Evolutionary conservation across 2,888 invertebrate genomes (phyloP).

Genomic region (Phortica magna): DNA sequence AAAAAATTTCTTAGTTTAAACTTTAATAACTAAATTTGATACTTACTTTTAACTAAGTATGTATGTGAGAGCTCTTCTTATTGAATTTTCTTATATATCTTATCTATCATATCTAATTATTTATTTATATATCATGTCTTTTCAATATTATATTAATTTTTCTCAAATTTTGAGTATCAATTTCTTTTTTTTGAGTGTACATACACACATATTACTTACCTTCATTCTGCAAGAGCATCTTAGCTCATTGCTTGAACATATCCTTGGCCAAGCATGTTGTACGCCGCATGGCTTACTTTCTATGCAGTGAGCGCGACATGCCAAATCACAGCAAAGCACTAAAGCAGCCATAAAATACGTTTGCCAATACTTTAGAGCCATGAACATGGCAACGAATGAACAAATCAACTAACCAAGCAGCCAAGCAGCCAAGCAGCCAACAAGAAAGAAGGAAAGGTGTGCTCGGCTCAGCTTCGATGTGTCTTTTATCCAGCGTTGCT

Average conservation of each 20-base stretch:
- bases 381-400: not conserved
- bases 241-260: not conserved
- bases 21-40: too few species aligned
- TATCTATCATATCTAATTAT: too few species aligned
- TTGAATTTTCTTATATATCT: too few species aligned
- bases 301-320: not conserved
- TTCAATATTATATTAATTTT: too few species aligned
- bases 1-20: too few species aligned
- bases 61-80: too few species aligned
- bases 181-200: too few species aligned
- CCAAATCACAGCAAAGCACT: constrained; percentile 19
- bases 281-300: not conserved
- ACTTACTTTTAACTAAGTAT: too few species aligned
- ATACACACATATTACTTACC: too few species aligned
- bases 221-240: not conserved
- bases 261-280: not conserved
- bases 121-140: too few species aligned
- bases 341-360: constrained; percentile 23
- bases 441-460: not conserved
- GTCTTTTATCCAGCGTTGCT: not conserved
- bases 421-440: not conserved
- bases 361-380: not conserved
- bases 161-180: too few species aligned
- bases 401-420: not conserved
- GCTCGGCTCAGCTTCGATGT: not conserved